Percentiles rank a stretch among this genome's conserved stretches.
phyloP scores from a whole-genome alignment of 1,140 invertebrate genomes.

The Watersipora subatra region DNA sequence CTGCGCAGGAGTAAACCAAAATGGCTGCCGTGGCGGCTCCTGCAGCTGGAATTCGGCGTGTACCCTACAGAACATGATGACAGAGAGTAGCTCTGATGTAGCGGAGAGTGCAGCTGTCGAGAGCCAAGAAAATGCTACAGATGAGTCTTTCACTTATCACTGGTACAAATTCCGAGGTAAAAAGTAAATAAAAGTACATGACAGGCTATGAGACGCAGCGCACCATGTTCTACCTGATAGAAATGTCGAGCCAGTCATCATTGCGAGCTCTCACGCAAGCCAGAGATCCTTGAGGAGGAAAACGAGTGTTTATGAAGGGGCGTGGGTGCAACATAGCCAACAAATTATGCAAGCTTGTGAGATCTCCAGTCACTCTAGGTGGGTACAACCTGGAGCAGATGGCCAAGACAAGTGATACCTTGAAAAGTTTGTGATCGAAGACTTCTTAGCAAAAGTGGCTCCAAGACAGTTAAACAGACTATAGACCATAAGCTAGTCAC shows the following conservation, averaged over 20 bases:
- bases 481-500: too few relatives aligned
- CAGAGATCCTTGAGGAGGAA: conserved; percentile 32
- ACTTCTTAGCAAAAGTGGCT: too few relatives aligned
- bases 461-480: too few relatives aligned
- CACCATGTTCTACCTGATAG: conserved; percentile 40
- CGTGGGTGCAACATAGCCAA: conserved; percentile 33
- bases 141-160: too few relatives aligned
- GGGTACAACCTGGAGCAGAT: conserved; percentile 30
- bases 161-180: too few relatives aligned
- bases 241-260: conserved; percentile 32
- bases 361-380: conserved; percentile 14
- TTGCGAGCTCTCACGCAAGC: conserved; percentile 29
- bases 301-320: conserved; percentile 32
- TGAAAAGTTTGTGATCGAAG: too few relatives aligned
- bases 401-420: too few relatives aligned
- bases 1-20: conserved; percentile 42
- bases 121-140: too few relatives aligned
- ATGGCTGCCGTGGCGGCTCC: conserved; percentile 36
- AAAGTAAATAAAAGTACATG: too few relatives aligned
- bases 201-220: too few relatives aligned
- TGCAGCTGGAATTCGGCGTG: conserved; percentile 43
- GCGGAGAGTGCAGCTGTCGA: too few relatives aligned
- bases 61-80: conserved; percentile 35
- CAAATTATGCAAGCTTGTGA: conserved; percentile 18
- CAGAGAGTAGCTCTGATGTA: too few relatives aligned